Evolutionary conservation across 2,888 invertebrate species (phyloP), one percentile per base, ranked within the genome.

Genomic region (Melanotus villosus): DNA sequence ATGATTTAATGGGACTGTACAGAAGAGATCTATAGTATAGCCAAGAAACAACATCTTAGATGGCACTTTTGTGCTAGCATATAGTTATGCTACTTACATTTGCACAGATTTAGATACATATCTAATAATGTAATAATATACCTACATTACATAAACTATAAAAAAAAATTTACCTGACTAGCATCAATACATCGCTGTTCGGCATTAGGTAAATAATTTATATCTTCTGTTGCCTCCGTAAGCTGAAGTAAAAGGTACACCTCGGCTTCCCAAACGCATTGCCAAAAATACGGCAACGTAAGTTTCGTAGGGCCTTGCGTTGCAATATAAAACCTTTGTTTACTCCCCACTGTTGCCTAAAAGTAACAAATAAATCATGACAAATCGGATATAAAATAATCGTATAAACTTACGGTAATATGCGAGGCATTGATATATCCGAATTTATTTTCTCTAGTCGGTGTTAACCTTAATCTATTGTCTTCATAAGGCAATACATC

Each of bases 391-490:
- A 10, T 26, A n/a, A 19, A 47, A 18, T 36, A 62, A 12, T 12
- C 1, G 16, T 45, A n/a, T 23, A 41, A 75, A 76, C 81, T 82
- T 83, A 95, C 96, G 78, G 94, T 93, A 71, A 97, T 90, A 80
- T 96, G 94, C 1, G 96, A 96, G 0, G 97, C 97, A 86, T 97
- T 97, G 75, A 97, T 93, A 79, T 97, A 98, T 10, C 97, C 97
- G 79, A 90, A 90, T 60, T 92, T 91, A 85, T 98, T 97, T 76
- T 90, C 90, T 78, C 92, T 91, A 7, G 92, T 90, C 4, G 96
- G 93, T n/a, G 91, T 91, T 18, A 97, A 85, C 70, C 93, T 88
- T 32, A 97, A 92, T 57, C 97, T 85, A 83, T 95, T 97, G 80
- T 95, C 95, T 80, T 96, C 97, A 82, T 97, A 98, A 0, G 97